Percentiles rank a stretch among this genome's conserved stretches.
phyloP scores from a whole-genome alignment of 1,140 invertebrate genomes.

The Hyles vespertilio region DNA sequence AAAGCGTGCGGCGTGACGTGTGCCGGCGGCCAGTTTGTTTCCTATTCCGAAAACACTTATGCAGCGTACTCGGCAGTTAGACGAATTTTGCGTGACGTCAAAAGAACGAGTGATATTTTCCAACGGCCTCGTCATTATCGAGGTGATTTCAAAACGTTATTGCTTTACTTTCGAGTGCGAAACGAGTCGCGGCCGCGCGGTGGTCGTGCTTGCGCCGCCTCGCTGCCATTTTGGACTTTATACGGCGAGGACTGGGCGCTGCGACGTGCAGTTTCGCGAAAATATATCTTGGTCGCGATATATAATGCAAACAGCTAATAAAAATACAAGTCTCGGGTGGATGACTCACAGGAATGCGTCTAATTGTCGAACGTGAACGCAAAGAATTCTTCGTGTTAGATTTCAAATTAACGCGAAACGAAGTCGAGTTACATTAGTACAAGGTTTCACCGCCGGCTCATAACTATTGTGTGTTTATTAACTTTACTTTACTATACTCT shows the following conservation, averaged over 20 bases:
- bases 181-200: conserved; percentile 7
- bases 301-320: conserved; percentile 59
- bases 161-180: conserved; percentile 38
- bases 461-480: no score
- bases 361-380: conserved; percentile 56
- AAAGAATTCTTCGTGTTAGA: conserved; percentile 52
- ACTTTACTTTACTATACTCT: no score
- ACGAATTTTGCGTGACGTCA: conserved; percentile 33
- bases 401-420: conserved; percentile 58
- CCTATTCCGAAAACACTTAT: conserved; percentile 20
- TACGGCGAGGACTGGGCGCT: conserved; percentile 26
- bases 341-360: conserved; percentile 63
- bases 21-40: conserved; percentile 2
- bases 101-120: conserved; percentile 32
- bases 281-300: conserved; percentile 40
- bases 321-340: conserved; percentile 57
- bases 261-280: conserved; percentile 30
- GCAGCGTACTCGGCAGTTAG: conserved; percentile 13
- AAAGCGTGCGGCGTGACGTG: conserved; percentile 7
- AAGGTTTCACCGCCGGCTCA: background rate
- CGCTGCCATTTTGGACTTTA: conserved; percentile 31
- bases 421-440: conserved; percentile 29
- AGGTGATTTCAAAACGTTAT: conserved; percentile 36
- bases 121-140: conserved; percentile 32
- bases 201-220: conserved; percentile 5